Conservation (phyloP, 2,888 invertebrate species). For the Macrosiphum euphorbiae region DNA sequence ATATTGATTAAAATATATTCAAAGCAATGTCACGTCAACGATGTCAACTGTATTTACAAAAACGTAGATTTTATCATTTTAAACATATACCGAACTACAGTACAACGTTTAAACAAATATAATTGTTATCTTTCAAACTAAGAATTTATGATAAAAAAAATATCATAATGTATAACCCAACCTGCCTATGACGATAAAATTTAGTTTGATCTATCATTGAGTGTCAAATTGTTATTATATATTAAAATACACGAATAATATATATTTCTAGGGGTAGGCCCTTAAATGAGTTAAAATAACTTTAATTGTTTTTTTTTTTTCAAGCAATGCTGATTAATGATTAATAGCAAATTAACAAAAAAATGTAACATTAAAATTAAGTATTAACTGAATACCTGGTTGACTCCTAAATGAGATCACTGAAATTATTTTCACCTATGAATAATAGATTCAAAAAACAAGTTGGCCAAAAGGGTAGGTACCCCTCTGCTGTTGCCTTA, state of each 20-base stretch:
- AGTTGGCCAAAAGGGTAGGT: too few species aligned
- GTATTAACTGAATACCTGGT: neutral
- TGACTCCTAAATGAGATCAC: neutral
- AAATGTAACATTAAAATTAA: neutral
- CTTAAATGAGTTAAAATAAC: neutral
- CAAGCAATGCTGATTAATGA: too few species aligned
- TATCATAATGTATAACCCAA: neutral
- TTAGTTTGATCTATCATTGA: neutral
- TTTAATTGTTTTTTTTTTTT: neutral
- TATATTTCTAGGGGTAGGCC: neutral
- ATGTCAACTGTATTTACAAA: conserved; percentile 10
- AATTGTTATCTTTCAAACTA: neutral
- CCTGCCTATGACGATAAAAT: neutral
- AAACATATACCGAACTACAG: neutral
- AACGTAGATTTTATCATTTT: neutral
- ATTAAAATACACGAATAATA: neutral
- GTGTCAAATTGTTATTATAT: neutral
- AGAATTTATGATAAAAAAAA: neutral
- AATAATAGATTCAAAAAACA: too few species aligned
- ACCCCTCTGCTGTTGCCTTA: too few species aligned
- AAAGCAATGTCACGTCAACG: neutral
- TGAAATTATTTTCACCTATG: neutral
- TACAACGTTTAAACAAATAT: neutral
- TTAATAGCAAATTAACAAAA: neutral
- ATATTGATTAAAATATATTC: conserved; percentile 8